Evolutionary conservation across 92 coral and sea anemone genomes (phyloP).

Genomic region (Paragorgia papillata): DNA sequence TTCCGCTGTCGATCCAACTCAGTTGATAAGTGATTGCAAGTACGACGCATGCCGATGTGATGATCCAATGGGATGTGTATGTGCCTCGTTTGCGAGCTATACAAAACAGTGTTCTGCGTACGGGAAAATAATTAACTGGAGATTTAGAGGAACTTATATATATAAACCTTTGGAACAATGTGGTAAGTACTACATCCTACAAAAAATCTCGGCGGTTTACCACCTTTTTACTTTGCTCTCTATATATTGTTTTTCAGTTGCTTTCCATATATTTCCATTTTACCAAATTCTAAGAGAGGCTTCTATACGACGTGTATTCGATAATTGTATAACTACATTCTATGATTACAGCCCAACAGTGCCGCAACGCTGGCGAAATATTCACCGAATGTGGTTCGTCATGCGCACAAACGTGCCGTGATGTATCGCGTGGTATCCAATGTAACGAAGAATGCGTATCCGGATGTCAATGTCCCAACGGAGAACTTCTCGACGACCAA

Average conservation of each 20-base stretch:
- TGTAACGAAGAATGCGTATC: conserved; percentile 67
- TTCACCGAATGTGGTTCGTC: conserved; percentile 69
- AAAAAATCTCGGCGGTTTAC: too few relatives aligned
- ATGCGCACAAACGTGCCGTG: conserved; percentile 74
- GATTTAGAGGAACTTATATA: neutral
- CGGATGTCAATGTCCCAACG: conserved; percentile 81
- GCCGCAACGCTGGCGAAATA: conserved; percentile 57
- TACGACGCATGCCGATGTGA: conserved; percentile 83
- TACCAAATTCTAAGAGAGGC: too few relatives aligned
- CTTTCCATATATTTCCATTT: too few relatives aligned
- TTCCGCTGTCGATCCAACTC: conserved; percentile 67
- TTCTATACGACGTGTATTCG: conserved; percentile 23
- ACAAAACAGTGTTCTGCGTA: conserved; percentile 72
- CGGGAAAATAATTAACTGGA: conserved; percentile 78
- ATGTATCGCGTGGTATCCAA: conserved; percentile 54
- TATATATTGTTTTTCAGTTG: too few relatives aligned
- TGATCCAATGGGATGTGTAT: conserved; percentile 66
- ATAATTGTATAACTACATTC: too few relatives aligned
- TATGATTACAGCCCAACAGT: neutral
- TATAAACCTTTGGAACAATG: neutral
- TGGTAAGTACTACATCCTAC: neutral
- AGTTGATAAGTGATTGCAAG: conserved; percentile 62
- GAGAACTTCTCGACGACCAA: conserved; percentile 63
- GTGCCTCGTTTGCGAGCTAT: conserved; percentile 71
- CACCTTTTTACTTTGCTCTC: too few relatives aligned